Conservation (phyloP, 2,888 invertebrate species). For the Tholera decimalis region DNA sequence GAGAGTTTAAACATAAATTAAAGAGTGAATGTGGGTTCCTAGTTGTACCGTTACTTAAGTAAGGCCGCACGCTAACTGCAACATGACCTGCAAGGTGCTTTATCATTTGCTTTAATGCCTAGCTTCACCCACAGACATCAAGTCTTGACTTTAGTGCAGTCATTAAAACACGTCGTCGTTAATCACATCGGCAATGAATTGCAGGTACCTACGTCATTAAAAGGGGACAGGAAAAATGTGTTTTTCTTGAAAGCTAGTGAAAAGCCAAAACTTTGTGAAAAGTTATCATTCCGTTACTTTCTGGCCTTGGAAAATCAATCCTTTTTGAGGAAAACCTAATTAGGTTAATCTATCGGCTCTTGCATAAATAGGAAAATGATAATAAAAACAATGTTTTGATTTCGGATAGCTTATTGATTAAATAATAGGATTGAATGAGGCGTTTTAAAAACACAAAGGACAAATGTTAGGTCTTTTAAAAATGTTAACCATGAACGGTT, state of each 20-base stretch:
- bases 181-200: constrained; percentile 44
- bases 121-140: constrained; percentile 32
- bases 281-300: background rate
- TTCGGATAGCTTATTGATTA: background rate
- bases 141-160: constrained; percentile 51
- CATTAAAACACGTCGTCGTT: constrained; percentile 50
- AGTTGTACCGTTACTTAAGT: constrained; percentile 18
- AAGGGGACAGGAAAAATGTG: background rate
- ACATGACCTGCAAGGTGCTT: constrained; percentile 34
- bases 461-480: constrained; percentile 6
- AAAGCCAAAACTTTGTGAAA: background rate
- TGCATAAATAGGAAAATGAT: background rate
- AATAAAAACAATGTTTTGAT: background rate
- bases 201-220: constrained; percentile 13
- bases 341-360: constrained; percentile 1
- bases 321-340: background rate
- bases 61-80: constrained; percentile 15
- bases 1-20: constrained; percentile 28
- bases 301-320: background rate
- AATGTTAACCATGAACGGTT: constrained; percentile 13
- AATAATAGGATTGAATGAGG: background rate
- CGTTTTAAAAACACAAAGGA: background rate
- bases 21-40: constrained; percentile 6
- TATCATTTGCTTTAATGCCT: constrained; percentile 48
- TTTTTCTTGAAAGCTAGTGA: background rate